Conservation (phyloP, 2,113 vertebrate species). For the Peromyscus polionotus region DNA sequence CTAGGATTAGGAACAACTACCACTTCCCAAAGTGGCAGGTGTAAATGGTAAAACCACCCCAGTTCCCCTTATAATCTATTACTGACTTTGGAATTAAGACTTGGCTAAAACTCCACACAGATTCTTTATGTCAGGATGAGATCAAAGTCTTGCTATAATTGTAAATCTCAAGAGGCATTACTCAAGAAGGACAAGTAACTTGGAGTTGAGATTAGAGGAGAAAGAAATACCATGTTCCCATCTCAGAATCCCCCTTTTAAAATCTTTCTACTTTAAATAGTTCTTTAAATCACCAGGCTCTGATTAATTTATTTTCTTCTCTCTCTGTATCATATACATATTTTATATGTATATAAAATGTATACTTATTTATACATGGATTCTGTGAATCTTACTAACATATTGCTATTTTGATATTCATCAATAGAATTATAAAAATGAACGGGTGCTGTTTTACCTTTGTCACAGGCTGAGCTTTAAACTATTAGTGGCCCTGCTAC, state of each 20-base stretch:
- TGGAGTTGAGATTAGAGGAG: background rate
- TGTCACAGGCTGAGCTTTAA: background rate
- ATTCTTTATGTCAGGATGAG: background rate
- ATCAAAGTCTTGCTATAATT: background rate
- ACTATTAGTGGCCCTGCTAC: too few relatives aligned
- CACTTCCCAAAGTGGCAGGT: background rate
- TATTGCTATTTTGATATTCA: background rate
- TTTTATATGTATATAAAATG: background rate
- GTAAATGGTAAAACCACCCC: background rate
- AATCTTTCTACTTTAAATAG: background rate
- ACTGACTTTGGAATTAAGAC: background rate
- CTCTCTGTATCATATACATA: background rate
- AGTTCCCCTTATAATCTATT: background rate
- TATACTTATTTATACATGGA: too few relatives aligned
- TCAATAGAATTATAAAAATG: background rate
- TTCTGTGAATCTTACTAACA: background rate
- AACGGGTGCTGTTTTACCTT: background rate
- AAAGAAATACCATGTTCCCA: background rate
- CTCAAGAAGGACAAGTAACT: background rate
- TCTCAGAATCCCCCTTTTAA: background rate
- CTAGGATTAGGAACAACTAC: background rate
- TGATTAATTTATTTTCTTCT: background rate
- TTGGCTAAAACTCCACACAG: background rate
- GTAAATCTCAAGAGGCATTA: background rate
- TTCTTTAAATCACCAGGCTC: slow-evolving; percentile 25